Evolutionary conservation across 92 coral and sea anemone genomes (phyloP).

Genomic region (Galaxea fascicularis): DNA sequence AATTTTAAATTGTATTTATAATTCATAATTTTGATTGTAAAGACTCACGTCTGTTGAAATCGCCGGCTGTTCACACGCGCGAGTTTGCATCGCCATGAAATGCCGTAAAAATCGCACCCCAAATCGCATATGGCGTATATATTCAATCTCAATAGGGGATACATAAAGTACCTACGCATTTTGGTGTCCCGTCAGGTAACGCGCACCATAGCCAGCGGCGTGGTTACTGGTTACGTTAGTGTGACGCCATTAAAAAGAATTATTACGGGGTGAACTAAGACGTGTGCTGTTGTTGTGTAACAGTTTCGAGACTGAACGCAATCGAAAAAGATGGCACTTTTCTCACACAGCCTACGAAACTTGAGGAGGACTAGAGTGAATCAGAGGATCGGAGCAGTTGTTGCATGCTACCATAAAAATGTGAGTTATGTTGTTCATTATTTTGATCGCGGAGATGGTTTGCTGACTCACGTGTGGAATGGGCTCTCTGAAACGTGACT

Average conservation of each 20-base stretch:
- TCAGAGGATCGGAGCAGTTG: slow-evolving; percentile 50
- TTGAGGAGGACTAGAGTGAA: slow-evolving; percentile 46
- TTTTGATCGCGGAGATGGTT: neutral
- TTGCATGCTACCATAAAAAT: slow-evolving; percentile 77
- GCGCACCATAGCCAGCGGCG: too few species aligned
- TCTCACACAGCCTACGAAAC: slow-evolving; percentile 13
- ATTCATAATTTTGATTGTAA: too few species aligned
- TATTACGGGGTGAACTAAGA: slow-evolving; percentile 8
- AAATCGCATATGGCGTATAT: too few species aligned
- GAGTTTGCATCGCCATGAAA: too few species aligned
- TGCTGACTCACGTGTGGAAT: neutral
- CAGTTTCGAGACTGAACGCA: neutral
- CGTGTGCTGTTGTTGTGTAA: slow-evolving; percentile 8
- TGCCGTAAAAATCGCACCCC: too few species aligned
- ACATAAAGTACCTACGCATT: too few species aligned
- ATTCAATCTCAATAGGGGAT: too few species aligned
- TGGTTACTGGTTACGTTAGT: neutral
- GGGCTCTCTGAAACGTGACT: neutral
- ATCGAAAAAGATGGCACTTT: slow-evolving; percentile 42
- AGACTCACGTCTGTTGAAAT: too few species aligned
- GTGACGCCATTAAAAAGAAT: slow-evolving; percentile 1
- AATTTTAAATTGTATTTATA: too few species aligned
- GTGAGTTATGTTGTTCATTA: neutral
- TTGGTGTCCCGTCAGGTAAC: too few species aligned
- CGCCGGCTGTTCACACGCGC: too few species aligned